Conservation (phyloP, 2,113 vertebrate genomes). For the Ceyx cyanopectus region DNA sequence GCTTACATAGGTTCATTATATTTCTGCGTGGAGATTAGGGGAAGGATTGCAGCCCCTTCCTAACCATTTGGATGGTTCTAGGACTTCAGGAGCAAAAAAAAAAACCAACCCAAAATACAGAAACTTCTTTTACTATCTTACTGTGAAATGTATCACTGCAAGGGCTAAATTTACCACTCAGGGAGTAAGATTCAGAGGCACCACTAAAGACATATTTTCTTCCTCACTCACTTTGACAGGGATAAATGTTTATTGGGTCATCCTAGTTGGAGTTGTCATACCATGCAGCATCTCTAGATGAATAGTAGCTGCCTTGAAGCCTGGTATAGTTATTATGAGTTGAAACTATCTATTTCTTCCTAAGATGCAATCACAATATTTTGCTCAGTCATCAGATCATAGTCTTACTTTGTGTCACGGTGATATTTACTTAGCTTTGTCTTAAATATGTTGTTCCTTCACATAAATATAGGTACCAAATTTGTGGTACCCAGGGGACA, state of each 20-base stretch:
- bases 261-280: neutral
- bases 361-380: neutral
- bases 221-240: neutral
- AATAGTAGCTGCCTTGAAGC: neutral
- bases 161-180: neutral
- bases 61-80: neutral
- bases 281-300: neutral
- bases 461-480: conserved; percentile 32
- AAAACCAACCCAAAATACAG: too few relatives aligned
- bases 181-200: neutral
- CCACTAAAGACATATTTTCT: neutral
- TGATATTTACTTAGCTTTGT: conserved; percentile 6
- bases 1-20: neutral
- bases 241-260: neutral
- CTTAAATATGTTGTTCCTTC: conserved; percentile 10
- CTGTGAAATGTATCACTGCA: neutral
- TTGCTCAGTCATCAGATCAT: neutral
- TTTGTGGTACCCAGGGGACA: neutral
- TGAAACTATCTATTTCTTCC: neutral
- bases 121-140: neutral
- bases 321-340: neutral
- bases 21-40: neutral
- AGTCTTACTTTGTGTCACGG: neutral
- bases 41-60: neutral
- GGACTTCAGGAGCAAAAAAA: neutral